Base-by-base conservation (phyloP, 2,113 vertebrate genomes). In the Monarcha castaneiventris region DNA sequence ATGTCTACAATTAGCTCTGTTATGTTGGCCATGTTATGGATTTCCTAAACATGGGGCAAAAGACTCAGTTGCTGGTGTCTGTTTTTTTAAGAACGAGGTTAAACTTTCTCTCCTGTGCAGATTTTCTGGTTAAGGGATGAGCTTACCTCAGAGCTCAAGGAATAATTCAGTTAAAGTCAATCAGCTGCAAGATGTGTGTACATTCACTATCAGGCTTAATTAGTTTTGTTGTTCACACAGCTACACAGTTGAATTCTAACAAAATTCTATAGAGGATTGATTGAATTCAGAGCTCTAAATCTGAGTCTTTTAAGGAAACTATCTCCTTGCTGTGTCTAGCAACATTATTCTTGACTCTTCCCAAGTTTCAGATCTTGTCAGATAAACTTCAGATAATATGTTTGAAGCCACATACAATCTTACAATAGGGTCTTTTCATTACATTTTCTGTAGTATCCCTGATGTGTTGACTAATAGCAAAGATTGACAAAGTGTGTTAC, bases 191-290 rank as follows among this genome's bases (percentile, higher is more conserved):
- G 66, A 81, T n/a, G 39, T 9, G 1, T 59, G 46, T 79, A 52
- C 44, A 6, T 83, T 90, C 41, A 58, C 77, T 54, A 76, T 49
- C 21, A 26, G 49, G 41, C 67, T 76, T 96, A 72, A 74, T 96
- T 96, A 93, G 58, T 91, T 95, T 84, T 93, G 93, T 78, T 94
- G 75, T 85, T 96, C 79, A 68, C 63, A 76, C 46, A 69, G 67
- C 78, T 82, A 85, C 62, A 37, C 54, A 41, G 84, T 48, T 87
- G 62, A 95, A 56, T 77, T 95, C 20, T 87, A 94, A 88, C 78
- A 85, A 79, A 97, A 96, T 87, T 73, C 87, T 95, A 9, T 85
- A 76, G 49, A 58, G 46, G 74, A 66, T 75, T 81, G 82, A 84
- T 91, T 94, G 37, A 91, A 88, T 96, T 93, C 43, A 69, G 55